phyloP scores from a whole-genome alignment of 2,888 invertebrate genomes.

The Pachliopta kotzebuea region DNA sequence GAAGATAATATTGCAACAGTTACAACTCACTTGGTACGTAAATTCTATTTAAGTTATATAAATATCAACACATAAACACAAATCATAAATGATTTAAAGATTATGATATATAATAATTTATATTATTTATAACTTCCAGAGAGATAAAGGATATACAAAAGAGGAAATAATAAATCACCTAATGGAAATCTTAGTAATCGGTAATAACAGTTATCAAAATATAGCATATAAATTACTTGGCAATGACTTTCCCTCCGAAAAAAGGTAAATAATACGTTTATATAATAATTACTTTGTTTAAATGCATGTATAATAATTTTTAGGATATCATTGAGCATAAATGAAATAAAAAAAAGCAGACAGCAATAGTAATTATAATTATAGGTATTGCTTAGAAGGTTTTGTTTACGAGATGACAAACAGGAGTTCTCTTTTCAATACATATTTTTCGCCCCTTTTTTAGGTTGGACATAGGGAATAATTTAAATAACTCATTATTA shows the following conservation, averaged over 20 bases:
- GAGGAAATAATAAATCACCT: conserved; percentile 65
- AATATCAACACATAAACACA: no score
- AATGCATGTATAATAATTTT: neutral
- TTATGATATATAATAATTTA: conserved; percentile 1
- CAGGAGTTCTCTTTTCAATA: no score
- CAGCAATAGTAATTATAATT: neutral
- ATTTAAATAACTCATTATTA: no score
- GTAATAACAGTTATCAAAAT: conserved; percentile 60
- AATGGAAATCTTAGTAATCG: conserved; percentile 63
- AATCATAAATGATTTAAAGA: conserved; percentile 4
- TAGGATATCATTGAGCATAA: neutral
- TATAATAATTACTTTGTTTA: neutral
- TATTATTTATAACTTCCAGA: conserved; percentile 49
- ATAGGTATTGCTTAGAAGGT: no score
- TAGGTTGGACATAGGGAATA: no score
- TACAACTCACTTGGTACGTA: conserved; percentile 59
- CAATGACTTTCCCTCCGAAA: conserved; percentile 39
- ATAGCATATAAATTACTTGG: conserved; percentile 52
- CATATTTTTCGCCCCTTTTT: no score
- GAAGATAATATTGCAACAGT: conserved; percentile 56
- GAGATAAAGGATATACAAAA: conserved; percentile 58
- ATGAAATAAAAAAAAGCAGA: no score
- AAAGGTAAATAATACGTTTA: conserved; percentile 43
- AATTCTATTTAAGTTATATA: conserved; percentile 1
- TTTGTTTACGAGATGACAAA: no score